phyloP scores from a whole-genome alignment of 2,797 vertebrate genomes.

The Ara ararauna region DNA sequence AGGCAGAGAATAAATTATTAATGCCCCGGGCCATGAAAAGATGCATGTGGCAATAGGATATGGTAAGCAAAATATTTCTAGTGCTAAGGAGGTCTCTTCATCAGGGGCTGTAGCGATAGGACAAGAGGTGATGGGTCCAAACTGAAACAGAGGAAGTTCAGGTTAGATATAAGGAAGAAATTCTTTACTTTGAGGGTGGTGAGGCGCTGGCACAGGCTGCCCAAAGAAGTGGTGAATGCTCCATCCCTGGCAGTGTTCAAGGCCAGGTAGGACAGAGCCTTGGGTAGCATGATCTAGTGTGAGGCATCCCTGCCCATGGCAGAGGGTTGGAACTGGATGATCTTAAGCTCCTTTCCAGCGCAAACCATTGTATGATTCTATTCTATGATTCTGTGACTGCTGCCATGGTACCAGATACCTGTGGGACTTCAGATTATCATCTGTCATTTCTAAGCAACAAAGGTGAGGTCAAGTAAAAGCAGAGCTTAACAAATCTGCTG shows the following conservation, averaged over 20 bases:
- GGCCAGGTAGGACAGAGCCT: neutral
- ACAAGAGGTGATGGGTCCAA: neutral
- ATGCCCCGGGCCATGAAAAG: neutral
- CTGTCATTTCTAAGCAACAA: neutral
- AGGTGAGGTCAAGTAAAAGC: neutral
- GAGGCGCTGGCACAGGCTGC: rapidly evolving
- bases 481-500: neutral
- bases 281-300: neutral
- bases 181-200: neutral
- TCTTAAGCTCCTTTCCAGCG: neutral
- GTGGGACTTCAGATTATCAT: neutral
- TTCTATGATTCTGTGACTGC: neutral
- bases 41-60: neutral
- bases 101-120: neutral
- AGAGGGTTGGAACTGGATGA: neutral
- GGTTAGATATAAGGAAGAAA: neutral
- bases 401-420: neutral
- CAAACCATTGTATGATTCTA: neutral
- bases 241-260: neutral
- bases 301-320: neutral
- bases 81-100: neutral
- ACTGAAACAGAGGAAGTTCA: neutral
- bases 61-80: neutral
- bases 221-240: neutral
- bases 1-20: neutral